Evolutionary conservation across 1,140 invertebrate species (phyloP), one percentile per base, ranked within the genome.

Genomic region (Pararge aegeria): DNA sequence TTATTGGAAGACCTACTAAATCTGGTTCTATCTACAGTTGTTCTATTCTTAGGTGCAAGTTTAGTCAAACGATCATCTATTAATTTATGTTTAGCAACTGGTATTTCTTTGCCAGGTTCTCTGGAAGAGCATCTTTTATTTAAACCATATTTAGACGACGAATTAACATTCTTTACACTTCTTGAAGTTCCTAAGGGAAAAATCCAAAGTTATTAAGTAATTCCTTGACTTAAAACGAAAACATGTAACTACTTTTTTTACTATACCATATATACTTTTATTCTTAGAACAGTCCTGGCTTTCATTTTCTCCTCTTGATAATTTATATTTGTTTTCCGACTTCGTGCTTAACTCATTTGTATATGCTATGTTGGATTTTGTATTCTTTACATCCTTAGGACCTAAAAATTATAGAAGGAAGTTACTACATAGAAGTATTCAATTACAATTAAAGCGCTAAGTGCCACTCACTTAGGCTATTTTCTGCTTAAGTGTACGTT

Each of bases 301-400:
- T 50, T 64, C 38, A 67, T 27, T 56, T n/a, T 56, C 52, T 21
- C 46, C 19, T 27, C 50, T 65, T 44, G 49, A 57, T 30, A 66
- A 62, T 68, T 66, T 69, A 40, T 65, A 64, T 53, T 55, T 77
- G 20, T 57, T 42, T 48, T 52, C 67, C 2, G 62, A 24, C 66
- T 73, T 75, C 52, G 49, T 27, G 37, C 50, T 64, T 15, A 61
- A 53, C 49, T 74, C 73, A 53, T 73, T 81, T 61, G 64, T 77
- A 49, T 40, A 53, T 16, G 61, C 27, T 61, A 63, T 69, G 53
- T 60, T 79, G 13, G 24, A 63, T 75, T 79, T 82, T 24, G 58
- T 57, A 68, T 53, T 73, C 61, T 78, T 81, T 19, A 37, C 46
- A 12, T 56, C 61, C 15, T 48, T 58, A 34, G 65, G 37, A 61